Percentiles rank a stretch among this genome's conserved stretches.
Evolutionary conservation across 2,113 vertebrate species (phyloP).

Genomic region (Toxotes chatareus): DNA sequence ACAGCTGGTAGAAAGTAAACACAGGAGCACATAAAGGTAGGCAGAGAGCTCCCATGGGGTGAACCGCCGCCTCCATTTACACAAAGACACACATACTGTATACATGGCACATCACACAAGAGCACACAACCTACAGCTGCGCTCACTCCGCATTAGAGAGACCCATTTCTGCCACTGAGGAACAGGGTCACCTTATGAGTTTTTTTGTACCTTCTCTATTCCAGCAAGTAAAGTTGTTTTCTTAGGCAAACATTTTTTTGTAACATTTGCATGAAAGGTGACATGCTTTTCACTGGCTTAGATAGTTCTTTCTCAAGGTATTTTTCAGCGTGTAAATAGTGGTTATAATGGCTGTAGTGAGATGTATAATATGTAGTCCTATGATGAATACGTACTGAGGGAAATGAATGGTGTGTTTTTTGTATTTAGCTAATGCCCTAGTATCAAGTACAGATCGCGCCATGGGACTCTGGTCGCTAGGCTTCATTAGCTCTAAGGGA

Average conservation of each 20-base stretch:
- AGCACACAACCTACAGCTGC: constrained; percentile 8
- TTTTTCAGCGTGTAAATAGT: constrained; percentile 26
- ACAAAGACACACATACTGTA: constrained; percentile 28
- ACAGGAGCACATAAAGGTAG: constrained; percentile 59
- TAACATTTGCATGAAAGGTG: not conserved
- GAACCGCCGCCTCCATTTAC: constrained; percentile 24
- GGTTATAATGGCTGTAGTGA: constrained; percentile 3
- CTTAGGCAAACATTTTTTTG: not conserved
- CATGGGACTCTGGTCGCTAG: constrained; percentile 52
- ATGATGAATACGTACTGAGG: constrained; percentile 12
- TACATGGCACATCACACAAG: constrained; percentile 12
- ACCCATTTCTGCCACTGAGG: constrained; percentile 59
- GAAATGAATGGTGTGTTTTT: constrained; percentile 43
- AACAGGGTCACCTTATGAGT: constrained; percentile 48
- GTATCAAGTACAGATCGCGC: constrained; percentile 52
- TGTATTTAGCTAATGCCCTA: constrained; percentile 54
- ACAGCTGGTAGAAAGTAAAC: constrained; percentile 63
- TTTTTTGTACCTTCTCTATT: not conserved
- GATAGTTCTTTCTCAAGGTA: not conserved
- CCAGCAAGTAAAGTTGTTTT: not conserved
- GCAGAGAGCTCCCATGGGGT: constrained; percentile 52
- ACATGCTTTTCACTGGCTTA: not conserved
- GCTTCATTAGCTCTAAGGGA: constrained; percentile 72
- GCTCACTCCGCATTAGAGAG: constrained; percentile 38
- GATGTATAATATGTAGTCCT: not conserved